A percentile compares a stretch with the other conserved stretches of the same genome.
Conservation (phyloP, 2,888 invertebrate species). For the Dicyrtoma fusca region DNA sequence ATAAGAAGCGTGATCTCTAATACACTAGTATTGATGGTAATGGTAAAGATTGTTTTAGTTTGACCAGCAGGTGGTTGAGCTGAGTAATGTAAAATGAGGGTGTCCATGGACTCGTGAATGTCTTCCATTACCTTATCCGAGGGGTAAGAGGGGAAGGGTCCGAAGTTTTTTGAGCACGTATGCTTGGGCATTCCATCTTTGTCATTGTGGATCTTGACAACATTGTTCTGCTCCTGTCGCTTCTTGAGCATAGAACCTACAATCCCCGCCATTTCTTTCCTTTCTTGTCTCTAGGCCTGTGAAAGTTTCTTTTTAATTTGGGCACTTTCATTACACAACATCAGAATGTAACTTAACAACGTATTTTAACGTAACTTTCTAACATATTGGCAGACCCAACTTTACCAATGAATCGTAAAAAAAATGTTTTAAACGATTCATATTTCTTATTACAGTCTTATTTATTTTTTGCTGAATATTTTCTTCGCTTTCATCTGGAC, state of each 20-base stretch:
- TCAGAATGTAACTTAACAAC: no score
- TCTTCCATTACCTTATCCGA: constrained; percentile 53
- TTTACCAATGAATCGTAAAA: no score
- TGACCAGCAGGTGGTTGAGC: no score
- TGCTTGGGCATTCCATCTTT: constrained; percentile 26
- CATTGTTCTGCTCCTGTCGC: constrained; percentile 14
- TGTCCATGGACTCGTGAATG: not conserved
- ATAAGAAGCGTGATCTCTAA: not conserved
- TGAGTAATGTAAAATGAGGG: not conserved
- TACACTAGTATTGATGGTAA: not conserved
- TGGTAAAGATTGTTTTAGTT: not conserved
- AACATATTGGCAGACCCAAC: no score
- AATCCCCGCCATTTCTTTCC: constrained; percentile 43
- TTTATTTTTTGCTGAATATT: no score
- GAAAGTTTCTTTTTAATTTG: constrained; percentile 5
- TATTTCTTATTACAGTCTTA: no score
- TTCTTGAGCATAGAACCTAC: constrained; percentile 44
- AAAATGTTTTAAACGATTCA: no score
- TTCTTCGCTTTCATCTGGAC: no score
- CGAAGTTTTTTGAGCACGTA: constrained; percentile 37
- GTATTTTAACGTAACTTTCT: no score
- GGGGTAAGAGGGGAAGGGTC: constrained; percentile 52
- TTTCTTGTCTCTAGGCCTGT: constrained; percentile 9
- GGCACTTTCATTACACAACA: not conserved
- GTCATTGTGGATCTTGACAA: constrained; percentile 18